Evolutionary conservation across 1,140 invertebrate genomes (phyloP).

Genomic region (Zelostemma sp.): DNA sequence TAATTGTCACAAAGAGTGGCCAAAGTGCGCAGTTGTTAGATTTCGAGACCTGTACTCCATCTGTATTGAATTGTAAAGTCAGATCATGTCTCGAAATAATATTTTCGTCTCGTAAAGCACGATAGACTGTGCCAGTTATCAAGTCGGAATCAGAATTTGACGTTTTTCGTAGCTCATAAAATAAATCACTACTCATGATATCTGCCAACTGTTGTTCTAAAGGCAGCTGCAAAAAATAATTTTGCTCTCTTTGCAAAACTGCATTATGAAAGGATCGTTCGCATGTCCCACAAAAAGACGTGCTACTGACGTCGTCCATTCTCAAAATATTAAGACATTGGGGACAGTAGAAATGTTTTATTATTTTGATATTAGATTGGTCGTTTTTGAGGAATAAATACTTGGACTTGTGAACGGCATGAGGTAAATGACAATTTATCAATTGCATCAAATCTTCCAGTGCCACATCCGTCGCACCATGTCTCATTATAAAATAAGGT

Average conservation of each 20-base stretch:
- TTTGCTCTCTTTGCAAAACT: too few relatives aligned
- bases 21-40: conserved; percentile 10
- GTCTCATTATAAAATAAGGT: not conserved
- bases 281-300: too few relatives aligned
- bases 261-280: too few relatives aligned
- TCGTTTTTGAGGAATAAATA: too few relatives aligned
- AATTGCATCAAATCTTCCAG: too few relatives aligned
- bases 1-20: conserved; percentile 18
- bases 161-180: not conserved
- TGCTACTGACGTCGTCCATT: too few relatives aligned
- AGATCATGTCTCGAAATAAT: conserved; percentile 7
- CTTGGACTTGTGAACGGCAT: too few relatives aligned
- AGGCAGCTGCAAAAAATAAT: not conserved
- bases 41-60: conserved; percentile 7
- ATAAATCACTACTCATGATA: not conserved
- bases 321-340: too few relatives aligned
- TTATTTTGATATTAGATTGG: too few relatives aligned
- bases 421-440: too few relatives aligned
- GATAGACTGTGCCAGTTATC: conserved; percentile 4
- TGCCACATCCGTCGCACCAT: not conserved
- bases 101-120: not conserved
- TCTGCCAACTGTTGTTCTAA: not conserved
- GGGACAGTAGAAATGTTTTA: too few relatives aligned
- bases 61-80: conserved; percentile 11
- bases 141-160: not conserved